These are phyloP conservation scores for Esox niger DNA, from an alignment of 2,113 vertebrate species.

Conservation along the genomic window DNA sequence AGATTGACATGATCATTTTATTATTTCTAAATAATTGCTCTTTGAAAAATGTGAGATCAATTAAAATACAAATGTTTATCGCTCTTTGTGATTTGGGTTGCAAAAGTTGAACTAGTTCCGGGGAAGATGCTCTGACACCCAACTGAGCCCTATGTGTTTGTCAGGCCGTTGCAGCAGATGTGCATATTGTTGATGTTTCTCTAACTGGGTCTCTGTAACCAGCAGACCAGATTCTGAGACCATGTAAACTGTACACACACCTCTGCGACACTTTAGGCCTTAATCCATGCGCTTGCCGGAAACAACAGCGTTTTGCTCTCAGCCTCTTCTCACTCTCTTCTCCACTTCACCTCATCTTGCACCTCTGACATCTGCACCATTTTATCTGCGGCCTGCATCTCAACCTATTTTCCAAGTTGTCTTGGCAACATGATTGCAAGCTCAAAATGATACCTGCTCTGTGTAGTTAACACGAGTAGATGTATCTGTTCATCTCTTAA, in stretches of 20 bases:
- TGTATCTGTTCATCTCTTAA: constrained; percentile 67
- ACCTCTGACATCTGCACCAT: constrained; percentile 42
- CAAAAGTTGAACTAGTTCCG: not conserved
- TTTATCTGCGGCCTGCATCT: constrained; percentile 71
- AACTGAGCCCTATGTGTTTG: not conserved
- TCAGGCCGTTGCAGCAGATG: not conserved
- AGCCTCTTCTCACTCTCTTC: constrained; percentile 16
- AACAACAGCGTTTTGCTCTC: constrained; percentile 27
- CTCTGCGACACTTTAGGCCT: constrained; percentile 17
- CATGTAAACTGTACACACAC: not conserved
- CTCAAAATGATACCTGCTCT: constrained; percentile 52
- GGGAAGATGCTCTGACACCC: not conserved
- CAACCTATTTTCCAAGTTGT: constrained; percentile 70
- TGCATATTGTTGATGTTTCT: not conserved
- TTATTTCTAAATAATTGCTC: too few species aligned
- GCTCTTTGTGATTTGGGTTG: too few species aligned
- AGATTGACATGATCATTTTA: too few species aligned
- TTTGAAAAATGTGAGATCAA: too few species aligned
- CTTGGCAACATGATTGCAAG: constrained; percentile 65
- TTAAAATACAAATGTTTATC: too few species aligned
- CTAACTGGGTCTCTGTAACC: constrained; percentile 1
- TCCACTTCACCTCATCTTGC: constrained; percentile 26
- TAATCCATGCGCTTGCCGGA: constrained; percentile 46
- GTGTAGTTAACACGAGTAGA: constrained; percentile 52
- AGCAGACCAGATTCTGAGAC: not conserved